Evolutionary conservation across 2,888 invertebrate genomes (phyloP), one percentile per base, ranked within the genome.

Genomic region (Ptilodon capucinus): DNA sequence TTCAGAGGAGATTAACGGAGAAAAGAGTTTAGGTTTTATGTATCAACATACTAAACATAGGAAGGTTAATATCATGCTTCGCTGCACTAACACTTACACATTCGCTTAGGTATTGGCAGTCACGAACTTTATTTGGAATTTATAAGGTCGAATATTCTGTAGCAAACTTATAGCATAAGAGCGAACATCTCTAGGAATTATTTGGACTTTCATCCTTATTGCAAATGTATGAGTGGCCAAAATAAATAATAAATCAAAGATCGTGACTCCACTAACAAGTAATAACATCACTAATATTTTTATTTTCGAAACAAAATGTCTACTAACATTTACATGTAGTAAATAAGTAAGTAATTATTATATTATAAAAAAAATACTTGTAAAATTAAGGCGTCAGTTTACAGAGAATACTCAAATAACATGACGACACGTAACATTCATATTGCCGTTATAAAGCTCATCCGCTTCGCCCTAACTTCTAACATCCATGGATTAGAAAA

Each of bases 381-480:
- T 46, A 53, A 51, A 56, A 53, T 60, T 71, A 57, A 49, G 57
- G 55, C 64, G 64, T 63, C 60, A 74, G 64, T 71, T 68, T 68
- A 57, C 53, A 60, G 59, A 64, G 63, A 72, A 71, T 79, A 77
- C 67, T 79, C 63, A 64, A 74, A 71, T 80, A 79, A 81, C 79
- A 72, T 69, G 73, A 76, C 60, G 67, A 69, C 44, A 49, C 62
- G 68, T 81, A 84, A 84, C 81, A 80, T 72, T 78, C 76, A 80
- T 79, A 68, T 56, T 57, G 68, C 53, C 47, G 59, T 51, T 62
- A 53, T 53, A 74, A 73, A 79, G 87, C 83, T 90, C 90, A 90
- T 90, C 79, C 81, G 90, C 90, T 91, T 90, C 85, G 89, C 90
- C 90, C 82, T 90, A 90, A 90, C 89, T 85, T 77, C 79, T 88